Evolutionary conservation across 2,797 vertebrate species (phyloP).

Genomic region (Chanos chanos): DNA sequence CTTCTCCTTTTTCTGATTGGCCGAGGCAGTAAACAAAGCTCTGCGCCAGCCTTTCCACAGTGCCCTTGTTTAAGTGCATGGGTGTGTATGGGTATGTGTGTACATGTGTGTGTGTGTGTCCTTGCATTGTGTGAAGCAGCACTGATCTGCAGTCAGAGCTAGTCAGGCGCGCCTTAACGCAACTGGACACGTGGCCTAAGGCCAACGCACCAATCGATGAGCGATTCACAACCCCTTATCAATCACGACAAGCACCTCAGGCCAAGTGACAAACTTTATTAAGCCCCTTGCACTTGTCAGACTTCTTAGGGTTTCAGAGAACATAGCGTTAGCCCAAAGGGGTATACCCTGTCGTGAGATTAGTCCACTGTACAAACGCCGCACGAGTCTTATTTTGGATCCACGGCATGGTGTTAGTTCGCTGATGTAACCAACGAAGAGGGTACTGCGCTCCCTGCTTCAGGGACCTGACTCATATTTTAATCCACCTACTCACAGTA

Average conservation of each 20-base stretch:
- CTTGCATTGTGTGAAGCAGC: constrained; percentile 12
- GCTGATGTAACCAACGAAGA: too few relatives aligned
- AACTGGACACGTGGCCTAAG: constrained; percentile 51
- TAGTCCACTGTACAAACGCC: constrained; percentile 25
- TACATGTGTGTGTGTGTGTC: not conserved
- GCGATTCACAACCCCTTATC: constrained; percentile 58
- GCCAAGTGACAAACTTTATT: constrained; percentile 61
- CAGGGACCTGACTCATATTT: too few relatives aligned
- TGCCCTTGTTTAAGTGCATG: constrained; percentile 55
- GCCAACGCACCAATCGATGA: constrained; percentile 57
- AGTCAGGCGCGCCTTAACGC: constrained; percentile 36
- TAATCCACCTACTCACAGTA: too few relatives aligned
- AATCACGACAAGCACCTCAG: constrained; percentile 66
- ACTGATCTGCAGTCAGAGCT: constrained; percentile 45
- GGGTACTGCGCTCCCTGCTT: too few relatives aligned
- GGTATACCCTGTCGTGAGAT: constrained; percentile 50
- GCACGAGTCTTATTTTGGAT: not conserved
- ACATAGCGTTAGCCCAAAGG: constrained; percentile 46
- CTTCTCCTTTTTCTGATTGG: constrained; percentile 51
- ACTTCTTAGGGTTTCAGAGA: constrained; percentile 40
- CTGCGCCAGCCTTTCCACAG: constrained; percentile 51
- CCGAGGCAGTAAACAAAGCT: constrained; percentile 58
- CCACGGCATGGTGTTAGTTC: not conserved
- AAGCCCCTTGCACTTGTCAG: constrained; percentile 48
- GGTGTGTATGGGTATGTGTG: not conserved